Evolutionary conservation across 2,888 invertebrate species (phyloP), one percentile per base, ranked within the genome.

Genomic region (Cacoxenus indagator): DNA sequence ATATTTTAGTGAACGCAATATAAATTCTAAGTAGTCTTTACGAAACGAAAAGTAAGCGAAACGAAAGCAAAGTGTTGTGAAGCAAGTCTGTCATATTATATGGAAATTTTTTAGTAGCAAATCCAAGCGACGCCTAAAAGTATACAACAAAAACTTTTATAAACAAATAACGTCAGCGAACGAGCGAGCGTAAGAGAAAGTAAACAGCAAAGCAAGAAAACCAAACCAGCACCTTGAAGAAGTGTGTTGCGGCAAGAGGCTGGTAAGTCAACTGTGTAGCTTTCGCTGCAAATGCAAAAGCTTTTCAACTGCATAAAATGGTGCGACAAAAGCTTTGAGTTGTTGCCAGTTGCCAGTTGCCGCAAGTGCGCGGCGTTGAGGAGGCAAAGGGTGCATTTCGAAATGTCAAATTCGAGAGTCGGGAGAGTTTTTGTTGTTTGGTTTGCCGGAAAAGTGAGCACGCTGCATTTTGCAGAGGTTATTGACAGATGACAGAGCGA

Each of bases 401-500:
- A 14, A 8, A 37, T 31, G 9, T 8, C 6, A 5, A 9, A 9
- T 9, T 31, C 5, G 5, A 31, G 31, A 5, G 37, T 37, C n/a
- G n/a, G n/a, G n/a, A n/a, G n/a, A 37, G 37, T 37, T 2, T 31
- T 46, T 62, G 6, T 46, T 24, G 22, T 24, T 37, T 62, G 22
- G 43, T 17, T 43, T 62, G 62, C 46, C 62, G 46, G 24, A 17
- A 46, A 62, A 46, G 29, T 46, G 48, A 48, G 26, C 46, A 29
- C 17, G 27, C 37, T 31, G 19, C n/a, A 22, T 19, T 67, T 67
- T 67, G 67, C 70, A 74, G 64, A 72, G 71, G 73, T 73, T 73
- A 73, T 73, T 73, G 73, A 71, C 73, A 71, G 73, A 73, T 62
- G 29, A 17, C 57, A 62, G 45, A 43, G 11, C 24, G 29, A 27